phyloP scores from a whole-genome alignment of 2,797 vertebrate species.

The Crax fasciolata region DNA sequence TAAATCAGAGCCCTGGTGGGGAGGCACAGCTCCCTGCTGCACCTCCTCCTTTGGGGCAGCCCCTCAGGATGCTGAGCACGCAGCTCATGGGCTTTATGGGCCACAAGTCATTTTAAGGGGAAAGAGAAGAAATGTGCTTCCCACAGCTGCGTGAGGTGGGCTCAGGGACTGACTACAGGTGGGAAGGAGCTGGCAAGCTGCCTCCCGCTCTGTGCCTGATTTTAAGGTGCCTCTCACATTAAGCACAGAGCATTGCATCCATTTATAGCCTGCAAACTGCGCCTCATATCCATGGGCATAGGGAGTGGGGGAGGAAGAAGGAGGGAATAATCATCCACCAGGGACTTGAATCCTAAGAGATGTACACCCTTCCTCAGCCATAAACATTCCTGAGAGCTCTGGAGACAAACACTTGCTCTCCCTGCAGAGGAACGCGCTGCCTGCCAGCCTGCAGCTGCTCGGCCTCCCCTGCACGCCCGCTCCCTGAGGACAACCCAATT shows the following conservation, averaged over 20 bases:
- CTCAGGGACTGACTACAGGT: neutral
- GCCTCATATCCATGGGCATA: neutral
- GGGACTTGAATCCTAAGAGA: slow-evolving; percentile 23
- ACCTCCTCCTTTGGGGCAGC: neutral
- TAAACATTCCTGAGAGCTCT: slow-evolving; percentile 25
- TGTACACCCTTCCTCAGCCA: slow-evolving; percentile 32
- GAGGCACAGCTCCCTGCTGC: neutral
- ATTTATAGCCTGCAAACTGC: neutral
- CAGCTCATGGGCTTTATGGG: slow-evolving; percentile 40
- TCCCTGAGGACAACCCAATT: neutral
- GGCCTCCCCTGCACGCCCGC: neutral
- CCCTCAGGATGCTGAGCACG: slow-evolving; percentile 49
- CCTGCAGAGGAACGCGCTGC: neutral
- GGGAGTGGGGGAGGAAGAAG: neutral
- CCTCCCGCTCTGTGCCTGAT: neutral
- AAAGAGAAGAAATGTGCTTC: slow-evolving; percentile 50
- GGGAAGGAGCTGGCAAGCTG: slow-evolving; percentile 3
- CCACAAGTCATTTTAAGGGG: slow-evolving; percentile 62
- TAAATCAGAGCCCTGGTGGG: neutral
- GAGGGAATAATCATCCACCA: slow-evolving; percentile 26
- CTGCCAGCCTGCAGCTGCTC: slow-evolving; percentile 31
- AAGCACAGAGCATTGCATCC: neutral
- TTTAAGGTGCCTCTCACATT: slow-evolving; percentile 5
- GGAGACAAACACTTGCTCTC: slow-evolving; percentile 15
- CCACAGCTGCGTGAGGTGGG: neutral